These are phyloP conservation scores for Anthopleura sola DNA, from an alignment of 64 coral and sea anemone genomes.

Conservation along the genomic window DNA sequence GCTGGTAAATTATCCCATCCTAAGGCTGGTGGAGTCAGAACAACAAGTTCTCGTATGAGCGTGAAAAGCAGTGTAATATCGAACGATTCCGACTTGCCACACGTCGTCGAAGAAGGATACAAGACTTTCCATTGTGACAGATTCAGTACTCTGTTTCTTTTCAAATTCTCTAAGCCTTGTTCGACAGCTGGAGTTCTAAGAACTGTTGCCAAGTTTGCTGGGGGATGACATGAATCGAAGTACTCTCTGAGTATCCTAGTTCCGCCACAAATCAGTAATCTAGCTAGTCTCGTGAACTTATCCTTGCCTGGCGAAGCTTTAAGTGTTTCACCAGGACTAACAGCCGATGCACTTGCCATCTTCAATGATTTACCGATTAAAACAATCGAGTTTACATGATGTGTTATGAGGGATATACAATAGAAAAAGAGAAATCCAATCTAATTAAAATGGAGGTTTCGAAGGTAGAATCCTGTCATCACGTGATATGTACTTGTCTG, in stretches of 20 bases:
- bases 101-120: background rate
- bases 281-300: background rate
- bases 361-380: background rate
- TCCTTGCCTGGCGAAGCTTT: background rate
- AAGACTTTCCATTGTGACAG: background rate
- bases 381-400: background rate
- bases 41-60: slow-evolving; percentile 3
- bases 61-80: background rate
- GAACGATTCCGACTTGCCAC: too few relatives aligned
- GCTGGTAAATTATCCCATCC: slow-evolving; percentile 17
- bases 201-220: background rate
- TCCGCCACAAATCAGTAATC: background rate
- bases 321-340: background rate
- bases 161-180: background rate
- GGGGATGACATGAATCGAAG: background rate
- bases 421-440: too few relatives aligned
- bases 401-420: background rate
- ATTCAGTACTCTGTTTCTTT: background rate
- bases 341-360: background rate
- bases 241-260: background rate
- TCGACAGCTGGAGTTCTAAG: background rate
- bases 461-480: too few relatives aligned
- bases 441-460: too few relatives aligned
- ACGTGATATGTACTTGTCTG: too few relatives aligned
- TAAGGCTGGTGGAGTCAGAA: background rate